Conservation (phyloP, 2,113 vertebrate species). For the Acrocephalus arundinaceus region DNA sequence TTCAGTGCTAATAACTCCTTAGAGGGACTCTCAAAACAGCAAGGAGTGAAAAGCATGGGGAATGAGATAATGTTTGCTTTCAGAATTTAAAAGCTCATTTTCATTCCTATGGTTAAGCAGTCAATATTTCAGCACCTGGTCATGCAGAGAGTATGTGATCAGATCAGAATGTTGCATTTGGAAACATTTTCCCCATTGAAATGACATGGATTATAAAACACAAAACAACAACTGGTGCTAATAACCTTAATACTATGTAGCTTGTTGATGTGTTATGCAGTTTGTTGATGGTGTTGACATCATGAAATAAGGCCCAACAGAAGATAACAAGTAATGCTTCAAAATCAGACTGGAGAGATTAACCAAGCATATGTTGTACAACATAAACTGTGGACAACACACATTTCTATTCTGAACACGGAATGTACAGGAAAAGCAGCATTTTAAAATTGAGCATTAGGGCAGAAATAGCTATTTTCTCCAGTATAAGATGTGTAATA, state of each 20-base stretch:
- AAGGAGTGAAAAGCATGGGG: conserved; percentile 25
- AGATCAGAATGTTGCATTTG: background rate
- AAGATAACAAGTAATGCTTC: conserved; percentile 15
- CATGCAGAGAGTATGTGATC: background rate
- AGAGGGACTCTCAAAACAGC: conserved; percentile 2
- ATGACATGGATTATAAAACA: background rate
- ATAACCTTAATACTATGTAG: conserved; percentile 38
- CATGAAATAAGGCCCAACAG: conserved; percentile 8
- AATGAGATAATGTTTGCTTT: conserved; percentile 23
- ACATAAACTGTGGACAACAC: background rate
- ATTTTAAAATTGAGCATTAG: background rate
- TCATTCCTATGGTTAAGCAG: conserved; percentile 12
- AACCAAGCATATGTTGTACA: conserved; percentile 3
- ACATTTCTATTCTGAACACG: background rate
- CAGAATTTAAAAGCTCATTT: conserved; percentile 25
- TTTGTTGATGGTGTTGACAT: conserved; percentile 23
- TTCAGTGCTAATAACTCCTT: conserved; percentile 41
- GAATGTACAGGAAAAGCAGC: background rate
- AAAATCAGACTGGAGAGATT: conserved; percentile 43
- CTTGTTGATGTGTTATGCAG: conserved; percentile 5
- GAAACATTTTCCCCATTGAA: conserved; percentile 24
- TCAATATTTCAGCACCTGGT: conserved; percentile 10
- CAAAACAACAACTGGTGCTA: conserved; percentile 32
- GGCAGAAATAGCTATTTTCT: background rate
- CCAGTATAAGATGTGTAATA: background rate